Base-by-base conservation (phyloP, 2,888 invertebrate genomes). In the Stenolophus ochropezus region DNA sequence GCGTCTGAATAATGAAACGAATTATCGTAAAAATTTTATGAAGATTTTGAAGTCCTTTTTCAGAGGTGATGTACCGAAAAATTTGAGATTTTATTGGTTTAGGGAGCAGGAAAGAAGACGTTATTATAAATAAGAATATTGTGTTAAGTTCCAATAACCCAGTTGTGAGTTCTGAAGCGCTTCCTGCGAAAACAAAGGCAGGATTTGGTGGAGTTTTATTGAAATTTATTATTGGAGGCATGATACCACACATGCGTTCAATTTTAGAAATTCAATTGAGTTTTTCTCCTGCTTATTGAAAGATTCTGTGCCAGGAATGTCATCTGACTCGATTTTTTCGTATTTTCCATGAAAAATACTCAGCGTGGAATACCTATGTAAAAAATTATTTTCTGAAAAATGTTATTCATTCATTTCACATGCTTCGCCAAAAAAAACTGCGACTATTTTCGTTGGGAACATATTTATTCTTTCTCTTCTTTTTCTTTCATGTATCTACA, bases 141-240 rank as follows among this genome's bases (percentile, higher is more conserved):
- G 25, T 61, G 23, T 61, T 56, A 23, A 61, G 14, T 61, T 61
- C 56, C 61, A 61, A 61, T 61, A 61, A 61, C 61, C 25, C 25
- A 4, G n/a, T 3, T 2, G 61, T 25, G 25, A 61, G 61, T 61
- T 25, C 23, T 25, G 25, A 20, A 56, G 11, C 33, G 8, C 11
- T 42, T 42, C 14, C 51, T n/a, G 51, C 20, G 20, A 61, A 61
- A 61, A 61, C 61, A 61, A 61, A 14, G 23, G 14, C 61, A 0
- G 61, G 61, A 61, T 61, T 61, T 61, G 61, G 33, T 69, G 27
- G 16, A 14, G 33, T 49, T 56, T 76, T 76, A 76, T 76, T 76
- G 58, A 76, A 76, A 76, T 76, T 76, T 76, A 76, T 76, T 76
- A 76, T 76, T 76, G 53, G 42, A 76, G 33, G 20, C 53, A 76